phyloP scores from a whole-genome alignment of 53 echinoderm and acorn worm species.

The Pentamera pediparva region DNA sequence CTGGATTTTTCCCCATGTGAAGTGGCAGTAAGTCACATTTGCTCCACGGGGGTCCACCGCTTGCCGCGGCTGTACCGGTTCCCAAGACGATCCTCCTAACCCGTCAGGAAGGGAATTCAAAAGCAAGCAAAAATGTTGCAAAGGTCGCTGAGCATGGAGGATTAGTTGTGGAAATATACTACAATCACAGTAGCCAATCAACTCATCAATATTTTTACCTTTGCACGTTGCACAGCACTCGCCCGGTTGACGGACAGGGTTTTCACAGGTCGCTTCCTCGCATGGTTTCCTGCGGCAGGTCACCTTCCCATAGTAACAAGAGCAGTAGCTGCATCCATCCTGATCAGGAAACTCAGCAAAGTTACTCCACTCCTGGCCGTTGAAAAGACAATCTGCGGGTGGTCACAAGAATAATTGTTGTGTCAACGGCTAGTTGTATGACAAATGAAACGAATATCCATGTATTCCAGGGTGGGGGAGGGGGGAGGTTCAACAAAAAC shows the following conservation, averaged over 20 bases:
- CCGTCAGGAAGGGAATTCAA: neutral
- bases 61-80: neutral
- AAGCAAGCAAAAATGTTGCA: neutral
- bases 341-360: conserved; percentile 53
- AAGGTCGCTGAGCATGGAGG: neutral
- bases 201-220: conserved; percentile 52
- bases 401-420: too few relatives aligned
- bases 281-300: conserved; percentile 65
- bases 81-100: neutral
- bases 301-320: conserved; percentile 72
- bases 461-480: too few relatives aligned
- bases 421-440: too few relatives aligned
- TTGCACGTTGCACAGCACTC: conserved; percentile 82
- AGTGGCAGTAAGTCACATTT: neutral
- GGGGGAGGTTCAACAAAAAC: too few relatives aligned
- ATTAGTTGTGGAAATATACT: neutral
- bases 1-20: neutral
- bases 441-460: too few relatives aligned
- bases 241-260: conserved; percentile 54
- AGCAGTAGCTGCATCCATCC: conserved; percentile 65
- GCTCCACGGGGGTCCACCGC: neutral
- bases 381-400: conserved; percentile 63
- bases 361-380: conserved; percentile 57
- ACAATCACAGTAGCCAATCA: too few relatives aligned
- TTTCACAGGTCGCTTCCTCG: conserved; percentile 43